A percentile compares a stretch with the other conserved stretches of the same genome.
These are phyloP conservation scores for Cantharis rustica DNA, from an alignment of 2,888 invertebrate species.

Conservation along the genomic window DNA sequence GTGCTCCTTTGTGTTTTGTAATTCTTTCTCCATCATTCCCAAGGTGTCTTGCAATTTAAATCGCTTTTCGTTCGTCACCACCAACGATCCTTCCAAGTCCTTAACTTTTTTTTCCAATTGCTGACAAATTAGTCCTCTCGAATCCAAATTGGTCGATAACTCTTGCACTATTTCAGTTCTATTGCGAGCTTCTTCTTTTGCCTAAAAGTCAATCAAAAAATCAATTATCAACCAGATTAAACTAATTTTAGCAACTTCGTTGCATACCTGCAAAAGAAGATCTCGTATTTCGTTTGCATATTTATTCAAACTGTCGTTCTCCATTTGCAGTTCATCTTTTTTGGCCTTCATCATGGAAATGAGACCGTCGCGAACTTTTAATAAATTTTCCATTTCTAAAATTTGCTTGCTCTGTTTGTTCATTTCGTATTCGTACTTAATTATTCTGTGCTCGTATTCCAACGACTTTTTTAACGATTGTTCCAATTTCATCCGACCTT, in stretches of 20 bases:
- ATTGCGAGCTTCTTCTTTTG: conserved; percentile 38
- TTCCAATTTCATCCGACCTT: conserved; percentile 47
- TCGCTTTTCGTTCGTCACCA: conserved; percentile 49
- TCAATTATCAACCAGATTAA: too few species aligned
- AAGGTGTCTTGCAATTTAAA: conserved; percentile 51
- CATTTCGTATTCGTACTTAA: conserved; percentile 63
- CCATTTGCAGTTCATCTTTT: conserved; percentile 61
- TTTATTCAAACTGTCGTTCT: conserved; percentile 54
- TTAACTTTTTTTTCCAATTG: conserved; percentile 46
- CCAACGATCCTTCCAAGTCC: conserved; percentile 45
- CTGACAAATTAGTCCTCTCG: conserved; percentile 40
- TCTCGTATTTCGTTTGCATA: conserved; percentile 48
- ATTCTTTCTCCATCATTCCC: conserved; percentile 49
- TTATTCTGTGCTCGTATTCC: conserved; percentile 53
- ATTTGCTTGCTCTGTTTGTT: conserved; percentile 65
- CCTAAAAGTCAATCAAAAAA: conserved; percentile 36
- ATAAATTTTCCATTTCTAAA: conserved; percentile 65
- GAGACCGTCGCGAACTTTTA: conserved; percentile 66
- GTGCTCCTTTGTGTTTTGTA: conserved; percentile 50
- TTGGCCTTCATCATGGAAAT: conserved; percentile 61
- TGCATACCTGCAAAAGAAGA: conserved; percentile 45
- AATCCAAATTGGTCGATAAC: conserved; percentile 44
- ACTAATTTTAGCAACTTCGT: too few species aligned
- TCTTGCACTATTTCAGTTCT: conserved; percentile 44
- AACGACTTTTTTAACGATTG: conserved; percentile 39